phyloP scores from a whole-genome alignment of 1,140 invertebrate genomes.

The Probaryconus sp. region DNA sequence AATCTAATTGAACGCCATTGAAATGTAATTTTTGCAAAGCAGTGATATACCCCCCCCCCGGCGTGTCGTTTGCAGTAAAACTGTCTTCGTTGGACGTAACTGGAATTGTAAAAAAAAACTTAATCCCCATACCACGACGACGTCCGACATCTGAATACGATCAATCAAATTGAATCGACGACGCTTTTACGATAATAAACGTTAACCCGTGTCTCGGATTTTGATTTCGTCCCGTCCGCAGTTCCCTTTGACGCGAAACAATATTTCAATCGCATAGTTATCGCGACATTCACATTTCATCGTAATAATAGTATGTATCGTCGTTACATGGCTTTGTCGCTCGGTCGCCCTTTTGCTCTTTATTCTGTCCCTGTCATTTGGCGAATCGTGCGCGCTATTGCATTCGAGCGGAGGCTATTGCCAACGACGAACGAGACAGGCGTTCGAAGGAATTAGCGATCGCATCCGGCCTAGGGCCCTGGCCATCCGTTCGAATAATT shows the following conservation, averaged over 20 bases:
- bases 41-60: too few relatives aligned
- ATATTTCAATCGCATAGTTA: conserved; percentile 43
- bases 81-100: too few relatives aligned
- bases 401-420: too few relatives aligned
- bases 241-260: conserved; percentile 20
- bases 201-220: conserved; percentile 26
- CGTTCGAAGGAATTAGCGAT: conserved; percentile 56
- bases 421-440: conserved; percentile 11
- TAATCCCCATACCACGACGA: conserved; percentile 27
- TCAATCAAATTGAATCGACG: conserved; percentile 23
- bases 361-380: conserved; percentile 26
- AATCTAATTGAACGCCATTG: too few relatives aligned
- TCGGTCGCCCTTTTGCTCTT: conserved; percentile 5
- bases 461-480: conserved; percentile 46
- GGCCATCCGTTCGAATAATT: conserved; percentile 57
- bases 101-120: too few relatives aligned
- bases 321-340: conserved; percentile 46
- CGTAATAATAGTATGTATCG: conserved; percentile 25
- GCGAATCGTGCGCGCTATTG: not conserved
- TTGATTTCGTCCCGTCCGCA: conserved; percentile 17
- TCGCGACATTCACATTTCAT: conserved; percentile 27
- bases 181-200: conserved; percentile 5
- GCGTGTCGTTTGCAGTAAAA: too few relatives aligned
- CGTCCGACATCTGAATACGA: conserved; percentile 39
- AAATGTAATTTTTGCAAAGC: too few relatives aligned